Evolutionary conservation across 2,113 vertebrate genomes (phyloP), one percentile per base, ranked within the genome.

Genomic region (Mesocricetus auratus): DNA sequence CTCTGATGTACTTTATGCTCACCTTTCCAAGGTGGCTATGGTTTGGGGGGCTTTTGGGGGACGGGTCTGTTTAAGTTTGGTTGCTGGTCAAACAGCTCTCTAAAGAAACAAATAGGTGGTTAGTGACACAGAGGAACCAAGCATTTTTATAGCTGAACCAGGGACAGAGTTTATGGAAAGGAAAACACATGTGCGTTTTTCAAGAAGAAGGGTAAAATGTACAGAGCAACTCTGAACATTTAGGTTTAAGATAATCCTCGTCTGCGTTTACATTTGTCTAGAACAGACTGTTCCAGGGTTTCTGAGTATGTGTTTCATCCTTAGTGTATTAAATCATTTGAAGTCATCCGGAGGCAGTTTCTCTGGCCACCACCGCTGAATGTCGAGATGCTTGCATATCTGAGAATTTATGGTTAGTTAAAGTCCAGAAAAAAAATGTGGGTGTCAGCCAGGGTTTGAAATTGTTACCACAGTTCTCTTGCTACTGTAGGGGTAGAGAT

Each of bases 341-440:
- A 93, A 87, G 68, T 91, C 33, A 53, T 87, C 94, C 21, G 45
- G 53, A 93, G 82, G 78, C 50, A 74, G 24, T 24, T 47, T 90
- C 21, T 73, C 33, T 39, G 58, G 62, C 78, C 31, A 83, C 47
- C 21, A 45, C 11, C n/a, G 31, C 36, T 86, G 78, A 82, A n/a
- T 82, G 10, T 86, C 83, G 93, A 62, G 73, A 82, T 74, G 26
- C 39, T 96, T 26, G 79, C 79, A 53, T 95, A 69, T 91, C 78
- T 94, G 91, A 95, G 86, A 90, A 74, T 75, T 83, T 91, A 74
- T 89, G 56, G 90, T 94, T 96, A 74, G 69, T 53, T 86, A 88
- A 88, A 95, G 56, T 60, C 89, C 95, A 95, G 90, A 24, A 94
- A 74, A 74, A 89, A 94, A 91, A 89, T 91, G 62, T 79, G 56